phyloP scores from a whole-genome alignment of 2,797 vertebrate genomes.

The Nyctibius grandis region DNA sequence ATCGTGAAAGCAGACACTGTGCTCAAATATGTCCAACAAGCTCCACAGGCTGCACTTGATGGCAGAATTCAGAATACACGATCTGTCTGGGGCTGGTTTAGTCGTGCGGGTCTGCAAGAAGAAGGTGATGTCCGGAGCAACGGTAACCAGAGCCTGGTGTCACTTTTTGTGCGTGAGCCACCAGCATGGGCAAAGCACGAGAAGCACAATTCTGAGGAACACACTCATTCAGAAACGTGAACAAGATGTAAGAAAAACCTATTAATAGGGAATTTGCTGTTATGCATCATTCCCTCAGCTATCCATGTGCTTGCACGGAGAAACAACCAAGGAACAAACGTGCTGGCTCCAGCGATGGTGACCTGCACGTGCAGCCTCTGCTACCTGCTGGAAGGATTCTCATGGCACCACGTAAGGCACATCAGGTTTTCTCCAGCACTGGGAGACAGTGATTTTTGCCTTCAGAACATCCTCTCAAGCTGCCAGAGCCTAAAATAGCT shows the following conservation, averaged over 20 bases:
- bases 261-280: neutral
- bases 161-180: neutral
- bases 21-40: neutral
- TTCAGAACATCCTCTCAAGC: constrained; percentile 2
- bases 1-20: neutral
- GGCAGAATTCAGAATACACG: accelerated
- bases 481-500: constrained; percentile 22
- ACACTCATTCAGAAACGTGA: neutral
- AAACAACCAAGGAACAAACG: neutral
- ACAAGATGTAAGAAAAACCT: neutral
- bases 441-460: neutral
- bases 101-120: neutral
- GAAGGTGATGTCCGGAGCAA: neutral
- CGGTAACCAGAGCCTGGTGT: neutral
- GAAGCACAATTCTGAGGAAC: neutral
- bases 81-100: neutral
- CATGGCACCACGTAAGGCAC: neutral
- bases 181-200: neutral
- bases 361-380: neutral
- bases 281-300: neutral
- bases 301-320: neutral
- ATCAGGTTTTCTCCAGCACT: neutral
- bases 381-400: neutral
- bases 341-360: neutral
- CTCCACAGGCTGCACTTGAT: neutral